Percentiles rank a stretch among this genome's conserved stretches.
Conservation (phyloP, 2,888 invertebrate species). For the Argyresthia albistria region DNA sequence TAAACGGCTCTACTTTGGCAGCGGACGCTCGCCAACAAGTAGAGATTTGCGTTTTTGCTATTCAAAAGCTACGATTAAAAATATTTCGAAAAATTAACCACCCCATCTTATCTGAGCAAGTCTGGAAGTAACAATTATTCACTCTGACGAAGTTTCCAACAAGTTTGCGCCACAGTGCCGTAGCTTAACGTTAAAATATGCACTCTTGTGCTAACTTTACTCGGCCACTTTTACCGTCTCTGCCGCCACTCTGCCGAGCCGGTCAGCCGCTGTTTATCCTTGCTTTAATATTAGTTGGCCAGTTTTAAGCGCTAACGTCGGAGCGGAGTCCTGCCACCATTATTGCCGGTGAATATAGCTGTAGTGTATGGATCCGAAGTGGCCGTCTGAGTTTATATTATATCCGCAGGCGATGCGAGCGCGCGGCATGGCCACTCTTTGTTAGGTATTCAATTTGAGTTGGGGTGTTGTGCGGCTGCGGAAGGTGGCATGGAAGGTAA, state of each 20-base stretch:
- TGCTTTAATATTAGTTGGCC: constrained; percentile 40
- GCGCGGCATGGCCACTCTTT: neutral
- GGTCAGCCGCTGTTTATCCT: constrained; percentile 52
- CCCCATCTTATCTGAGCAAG: constrained; percentile 23
- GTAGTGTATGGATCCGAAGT: neutral
- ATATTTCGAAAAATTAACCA: constrained; percentile 5
- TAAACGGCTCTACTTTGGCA: too few species aligned
- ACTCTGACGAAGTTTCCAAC: constrained; percentile 47
- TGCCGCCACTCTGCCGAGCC: constrained; percentile 19
- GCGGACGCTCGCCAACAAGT: neutral
- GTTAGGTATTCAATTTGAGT: neutral
- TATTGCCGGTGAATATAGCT: neutral
- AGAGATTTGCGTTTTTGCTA: neutral
- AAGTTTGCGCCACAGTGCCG: constrained; percentile 50
- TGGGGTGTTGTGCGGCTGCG: neutral
- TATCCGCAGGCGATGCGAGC: too few species aligned
- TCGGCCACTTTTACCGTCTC: constrained; percentile 49
- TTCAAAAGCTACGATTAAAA: neutral
- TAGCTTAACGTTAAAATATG: constrained; percentile 64
- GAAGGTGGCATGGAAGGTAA: neutral
- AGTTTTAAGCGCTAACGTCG: constrained; percentile 22
- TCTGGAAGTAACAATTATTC: constrained; percentile 53
- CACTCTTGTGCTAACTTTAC: constrained; percentile 56
- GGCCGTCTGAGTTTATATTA: neutral
- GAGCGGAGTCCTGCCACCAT: constrained; percentile 9